Evolutionary conservation across 2,113 vertebrate species (phyloP), one percentile per base, ranked within the genome.

Genomic region (Opisthocomus hoazin): DNA sequence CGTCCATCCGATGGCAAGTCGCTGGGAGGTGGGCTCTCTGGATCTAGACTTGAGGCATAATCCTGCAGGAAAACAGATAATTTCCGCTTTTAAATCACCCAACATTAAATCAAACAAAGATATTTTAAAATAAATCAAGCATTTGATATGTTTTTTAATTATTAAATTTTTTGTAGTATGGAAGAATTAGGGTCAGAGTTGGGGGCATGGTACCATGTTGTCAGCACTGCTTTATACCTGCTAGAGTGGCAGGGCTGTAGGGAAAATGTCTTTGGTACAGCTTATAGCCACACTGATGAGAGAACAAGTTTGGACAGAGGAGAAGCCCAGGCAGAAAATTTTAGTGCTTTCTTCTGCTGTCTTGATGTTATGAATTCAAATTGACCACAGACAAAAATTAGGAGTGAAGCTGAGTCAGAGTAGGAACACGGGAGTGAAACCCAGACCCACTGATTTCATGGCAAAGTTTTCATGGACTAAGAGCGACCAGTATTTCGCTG

Each of bases 1-100:
- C 27, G 34, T 41, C 75, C 3, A 4, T 41, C 75, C 3, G 5
- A 37, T 1, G 3, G 26, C 8, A 18, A 1, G 0, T 5, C 3
- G 1, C 14, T 58, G 64, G 48, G 46, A 74, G 2, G 7, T 43
- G 18, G 6, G 12, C 9, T 86, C 50, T 68, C 70, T 3, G 15
- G 39, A n/a, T n/a, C 7, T 6, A 50, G 7, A 1, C 1, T 0
- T 63, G 26, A 41, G 34, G 26, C 10, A 39, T 11, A 74, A 6
- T 60, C 36, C 63, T 78, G 6, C 10, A 71, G 12, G 15, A 29
- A 34, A 57, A 48, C 5, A 77, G n/a, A 13, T 23, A 0, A 54
- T 43, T 92, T 66, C 20, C 10, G 30, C 30, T 81, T 81, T 89
- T 27, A 69, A 83, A 41, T 53, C 7, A 11, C 30, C 3, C 36